phyloP scores from a whole-genome alignment of 2,797 vertebrate genomes.

The Capromys pilorides region DNA sequence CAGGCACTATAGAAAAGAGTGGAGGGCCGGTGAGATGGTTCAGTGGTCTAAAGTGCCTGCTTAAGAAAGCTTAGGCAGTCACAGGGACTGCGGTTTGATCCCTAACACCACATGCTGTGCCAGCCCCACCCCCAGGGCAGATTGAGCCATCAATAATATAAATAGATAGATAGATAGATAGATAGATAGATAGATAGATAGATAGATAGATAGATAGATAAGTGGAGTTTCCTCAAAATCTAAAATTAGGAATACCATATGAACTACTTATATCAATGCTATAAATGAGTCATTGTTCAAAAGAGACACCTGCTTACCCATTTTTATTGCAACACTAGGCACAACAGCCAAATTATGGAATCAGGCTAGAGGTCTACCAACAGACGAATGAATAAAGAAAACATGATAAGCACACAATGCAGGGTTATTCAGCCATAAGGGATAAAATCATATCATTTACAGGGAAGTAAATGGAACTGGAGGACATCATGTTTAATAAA shows the following conservation, averaged over 20 bases:
- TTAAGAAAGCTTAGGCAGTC: too few species aligned
- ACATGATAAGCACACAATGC: background rate
- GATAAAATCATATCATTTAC: background rate
- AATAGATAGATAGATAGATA: too few species aligned
- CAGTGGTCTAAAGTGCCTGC: too few species aligned
- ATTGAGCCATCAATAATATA: too few species aligned
- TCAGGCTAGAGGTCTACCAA: background rate
- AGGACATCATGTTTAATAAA: background rate
- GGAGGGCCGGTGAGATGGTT: too few species aligned
- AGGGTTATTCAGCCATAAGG: background rate
- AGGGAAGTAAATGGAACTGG: background rate
- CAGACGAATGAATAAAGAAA: background rate
- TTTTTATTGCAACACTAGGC: background rate
- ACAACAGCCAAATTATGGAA: background rate
- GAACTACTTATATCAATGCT: background rate
- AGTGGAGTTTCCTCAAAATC: background rate
- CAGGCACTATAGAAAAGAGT: background rate
- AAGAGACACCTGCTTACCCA: background rate
- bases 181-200: too few species aligned
- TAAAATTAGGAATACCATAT: background rate
- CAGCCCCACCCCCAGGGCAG: too few species aligned
- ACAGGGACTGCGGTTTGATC: too few species aligned
- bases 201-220: background rate
- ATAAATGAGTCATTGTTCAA: background rate
- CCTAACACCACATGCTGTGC: too few species aligned